Conservation (phyloP, 2,797 vertebrate species). For the Galaxias olidus region DNA sequence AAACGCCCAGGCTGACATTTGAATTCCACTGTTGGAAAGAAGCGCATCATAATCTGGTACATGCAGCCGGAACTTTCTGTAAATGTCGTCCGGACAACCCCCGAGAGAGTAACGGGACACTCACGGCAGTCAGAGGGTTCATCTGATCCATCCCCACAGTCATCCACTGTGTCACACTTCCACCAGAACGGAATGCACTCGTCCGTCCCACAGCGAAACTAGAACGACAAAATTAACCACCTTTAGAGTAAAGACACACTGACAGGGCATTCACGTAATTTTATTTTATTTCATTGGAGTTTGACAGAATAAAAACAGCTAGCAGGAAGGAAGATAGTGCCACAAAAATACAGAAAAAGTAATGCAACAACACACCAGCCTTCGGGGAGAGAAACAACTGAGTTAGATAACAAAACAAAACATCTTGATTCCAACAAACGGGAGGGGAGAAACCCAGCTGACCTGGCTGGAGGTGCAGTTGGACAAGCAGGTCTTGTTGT, state of each 20-base stretch:
- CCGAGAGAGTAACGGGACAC: constrained; percentile 55
- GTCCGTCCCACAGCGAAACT: constrained; percentile 98
- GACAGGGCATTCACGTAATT: no score
- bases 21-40: constrained; percentile 86
- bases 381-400: neutral
- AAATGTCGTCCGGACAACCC: constrained; percentile 2
- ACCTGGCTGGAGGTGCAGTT: constrained; percentile 99
- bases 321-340: neutral
- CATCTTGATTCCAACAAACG: neutral
- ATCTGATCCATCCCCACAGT: constrained; percentile 96
- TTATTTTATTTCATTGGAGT: neutral
- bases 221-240: constrained; percentile 16
- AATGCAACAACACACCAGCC: neutral
- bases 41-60: constrained; percentile 1
- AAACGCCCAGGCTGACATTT: constrained; percentile 96
- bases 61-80: no score
- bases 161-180: constrained; percentile 98
- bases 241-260: constrained; percentile 4
- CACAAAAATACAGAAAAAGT: neutral
- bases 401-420: neutral
- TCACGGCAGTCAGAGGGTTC: constrained; percentile 95
- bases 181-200: constrained; percentile 99
- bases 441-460: constrained; percentile 30
- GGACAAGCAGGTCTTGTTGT: constrained; percentile 94
- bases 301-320: neutral